Percentiles rank a stretch among this genome's conserved stretches.
Conservation (phyloP, 2,797 vertebrate genomes). For the Synaphobranchus kaupii region DNA sequence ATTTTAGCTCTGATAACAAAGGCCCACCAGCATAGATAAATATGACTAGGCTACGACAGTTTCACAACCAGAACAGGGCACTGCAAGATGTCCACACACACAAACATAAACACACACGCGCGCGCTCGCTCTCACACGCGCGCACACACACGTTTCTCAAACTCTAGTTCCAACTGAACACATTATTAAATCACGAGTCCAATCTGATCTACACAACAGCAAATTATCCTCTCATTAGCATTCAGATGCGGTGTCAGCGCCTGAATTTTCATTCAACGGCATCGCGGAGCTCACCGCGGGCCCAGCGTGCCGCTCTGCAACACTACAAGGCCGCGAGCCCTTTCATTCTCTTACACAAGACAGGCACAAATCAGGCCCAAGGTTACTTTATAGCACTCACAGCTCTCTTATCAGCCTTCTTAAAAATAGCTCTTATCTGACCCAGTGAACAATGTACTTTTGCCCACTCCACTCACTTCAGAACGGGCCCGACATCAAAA, state of each 20-base stretch:
- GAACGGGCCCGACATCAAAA: constrained; percentile 1
- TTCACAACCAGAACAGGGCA: neutral
- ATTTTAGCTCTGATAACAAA: neutral
- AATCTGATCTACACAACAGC: neutral
- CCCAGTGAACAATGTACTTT: constrained; percentile 20
- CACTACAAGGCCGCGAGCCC: neutral
- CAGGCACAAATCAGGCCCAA: constrained; percentile 4
- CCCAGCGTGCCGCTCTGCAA: neutral
- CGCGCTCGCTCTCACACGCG: neutral
- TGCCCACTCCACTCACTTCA: neutral
- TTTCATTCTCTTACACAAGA: constrained; percentile 10
- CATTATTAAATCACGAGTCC: neutral
- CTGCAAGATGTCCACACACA: neutral
- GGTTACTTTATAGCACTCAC: constrained; percentile 6
- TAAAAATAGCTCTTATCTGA: constrained; percentile 17
- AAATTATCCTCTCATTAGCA: neutral
- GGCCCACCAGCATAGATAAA: neutral
- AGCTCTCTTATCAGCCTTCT: constrained; percentile 15
- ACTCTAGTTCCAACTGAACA: neutral
- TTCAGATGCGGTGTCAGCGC: neutral
- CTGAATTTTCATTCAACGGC: no score
- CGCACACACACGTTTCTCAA: neutral
- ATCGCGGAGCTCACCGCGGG: neutral
- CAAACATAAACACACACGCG: neutral
- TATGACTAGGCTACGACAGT: neutral